These are phyloP conservation scores for Leptobrachium leishanense DNA, from an alignment of 2,113 vertebrate species.

Conservation along the genomic window DNA sequence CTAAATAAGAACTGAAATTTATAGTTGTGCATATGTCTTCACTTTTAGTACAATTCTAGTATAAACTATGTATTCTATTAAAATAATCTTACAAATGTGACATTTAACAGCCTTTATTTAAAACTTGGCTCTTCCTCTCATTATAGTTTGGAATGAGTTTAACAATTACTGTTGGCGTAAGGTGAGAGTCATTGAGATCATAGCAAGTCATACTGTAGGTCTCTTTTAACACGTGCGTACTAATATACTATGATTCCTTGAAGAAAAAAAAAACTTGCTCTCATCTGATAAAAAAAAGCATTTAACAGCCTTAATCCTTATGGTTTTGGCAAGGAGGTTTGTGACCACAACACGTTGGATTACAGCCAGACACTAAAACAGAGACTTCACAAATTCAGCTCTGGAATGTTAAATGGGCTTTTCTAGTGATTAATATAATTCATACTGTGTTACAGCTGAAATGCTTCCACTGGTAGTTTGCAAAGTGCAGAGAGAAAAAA, in stretches of 20 bases:
- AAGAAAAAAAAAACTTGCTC: slow-evolving; percentile 15
- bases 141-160: too few species aligned
- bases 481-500: background rate
- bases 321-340: slow-evolving; percentile 3
- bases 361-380: background rate
- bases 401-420: slow-evolving; percentile 5
- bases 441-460: slow-evolving; percentile 7
- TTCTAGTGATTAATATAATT: background rate
- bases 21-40: too few species aligned
- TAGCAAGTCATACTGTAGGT: too few species aligned
- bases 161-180: too few species aligned
- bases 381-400: background rate
- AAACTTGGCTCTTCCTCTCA: too few species aligned
- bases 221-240: too few species aligned
- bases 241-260: slow-evolving; percentile 3
- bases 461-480: background rate
- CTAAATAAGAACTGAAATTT: too few species aligned
- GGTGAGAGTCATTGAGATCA: too few species aligned
- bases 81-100: too few species aligned
- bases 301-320: background rate
- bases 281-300: background rate
- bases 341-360: slow-evolving; percentile 1
- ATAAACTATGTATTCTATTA: too few species aligned
- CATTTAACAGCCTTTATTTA: too few species aligned
- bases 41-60: too few species aligned